phyloP scores from a whole-genome alignment of 2,113 vertebrate species.

The Odontesthes bonariensis region DNA sequence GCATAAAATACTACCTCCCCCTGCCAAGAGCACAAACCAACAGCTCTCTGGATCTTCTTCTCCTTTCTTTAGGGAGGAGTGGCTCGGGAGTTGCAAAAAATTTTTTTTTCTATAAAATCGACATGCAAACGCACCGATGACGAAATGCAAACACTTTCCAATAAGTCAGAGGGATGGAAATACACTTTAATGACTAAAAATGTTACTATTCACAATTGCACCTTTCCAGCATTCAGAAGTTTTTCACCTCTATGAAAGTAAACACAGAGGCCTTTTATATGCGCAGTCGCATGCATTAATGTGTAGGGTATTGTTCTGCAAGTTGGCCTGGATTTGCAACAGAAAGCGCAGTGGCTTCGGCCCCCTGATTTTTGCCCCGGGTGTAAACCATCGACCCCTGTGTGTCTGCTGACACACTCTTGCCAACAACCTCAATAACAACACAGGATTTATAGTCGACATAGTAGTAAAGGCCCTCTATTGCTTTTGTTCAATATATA shows the following conservation, averaged over 20 bases:
- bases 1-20: not conserved
- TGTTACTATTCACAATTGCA: not conserved
- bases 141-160: constrained; percentile 9
- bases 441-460: constrained; percentile 47
- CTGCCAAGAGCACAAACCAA: constrained; percentile 9
- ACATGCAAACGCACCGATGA: not conserved
- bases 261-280: constrained; percentile 53
- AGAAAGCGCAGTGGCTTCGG: constrained; percentile 39
- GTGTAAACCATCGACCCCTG: constrained; percentile 54
- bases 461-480: constrained; percentile 38
- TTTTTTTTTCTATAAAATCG: too few species aligned
- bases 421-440: constrained; percentile 69
- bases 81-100: not conserved
- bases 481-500: constrained; percentile 68
- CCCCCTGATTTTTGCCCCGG: constrained; percentile 34
- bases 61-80: not conserved
- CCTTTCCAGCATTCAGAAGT: not conserved
- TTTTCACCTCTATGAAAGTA: constrained; percentile 23
- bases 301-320: constrained; percentile 35
- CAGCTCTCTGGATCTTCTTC: constrained; percentile 28
- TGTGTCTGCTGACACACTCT: constrained; percentile 53
- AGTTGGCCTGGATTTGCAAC: constrained; percentile 27
- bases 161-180: not conserved
- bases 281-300: constrained; percentile 11
- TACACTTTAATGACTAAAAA: not conserved